Conservation (phyloP, 2,113 vertebrate genomes). For the Rhombomys opimus region DNA sequence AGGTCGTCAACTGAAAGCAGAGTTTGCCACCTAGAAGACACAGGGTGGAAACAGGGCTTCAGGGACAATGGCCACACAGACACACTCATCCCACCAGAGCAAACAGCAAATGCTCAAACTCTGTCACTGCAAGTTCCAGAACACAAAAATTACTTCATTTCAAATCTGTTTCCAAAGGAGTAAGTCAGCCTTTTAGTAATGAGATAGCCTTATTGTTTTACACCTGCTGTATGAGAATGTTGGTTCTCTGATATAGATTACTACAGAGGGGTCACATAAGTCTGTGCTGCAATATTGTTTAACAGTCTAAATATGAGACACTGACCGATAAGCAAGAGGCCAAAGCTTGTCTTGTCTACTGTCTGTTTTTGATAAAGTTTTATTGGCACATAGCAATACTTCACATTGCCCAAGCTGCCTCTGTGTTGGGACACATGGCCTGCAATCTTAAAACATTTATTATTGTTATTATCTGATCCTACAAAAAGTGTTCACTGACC, state of each 20-base stretch:
- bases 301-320: background rate
- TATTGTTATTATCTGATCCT: background rate
- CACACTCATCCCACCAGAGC: background rate
- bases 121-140: background rate
- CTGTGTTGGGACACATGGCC: background rate
- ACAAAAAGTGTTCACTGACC: background rate
- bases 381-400: background rate
- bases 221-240: background rate
- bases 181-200: background rate
- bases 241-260: background rate
- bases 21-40: slow-evolving; percentile 93
- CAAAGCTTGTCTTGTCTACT: background rate
- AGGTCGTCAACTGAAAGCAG: slow-evolving; percentile 98
- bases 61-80: background rate
- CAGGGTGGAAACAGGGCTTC: background rate
- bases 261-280: background rate
- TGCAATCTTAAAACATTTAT: background rate
- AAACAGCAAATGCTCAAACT: background rate
- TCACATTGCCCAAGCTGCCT: background rate
- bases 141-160: background rate
- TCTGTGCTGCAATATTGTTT: background rate
- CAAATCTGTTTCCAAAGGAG: slow-evolving; percentile 39
- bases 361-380: background rate
- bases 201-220: background rate
- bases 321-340: rapidly evolving